phyloP scores from a whole-genome alignment of 2,888 invertebrate species.

The Tetragnatha montana region DNA sequence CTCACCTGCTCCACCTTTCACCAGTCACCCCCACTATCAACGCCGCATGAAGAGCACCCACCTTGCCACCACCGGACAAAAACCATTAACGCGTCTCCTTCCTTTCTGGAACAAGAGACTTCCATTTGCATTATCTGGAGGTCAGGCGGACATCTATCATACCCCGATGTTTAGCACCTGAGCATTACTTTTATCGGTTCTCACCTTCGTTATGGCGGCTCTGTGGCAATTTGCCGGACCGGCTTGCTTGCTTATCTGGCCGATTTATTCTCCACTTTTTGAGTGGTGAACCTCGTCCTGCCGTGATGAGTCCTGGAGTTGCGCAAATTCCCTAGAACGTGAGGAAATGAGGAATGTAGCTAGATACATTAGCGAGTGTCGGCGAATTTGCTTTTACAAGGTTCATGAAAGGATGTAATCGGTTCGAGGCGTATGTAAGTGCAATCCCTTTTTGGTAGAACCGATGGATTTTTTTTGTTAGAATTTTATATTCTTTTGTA shows the following conservation, averaged over 20 bases:
- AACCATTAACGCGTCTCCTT: constrained; percentile 8
- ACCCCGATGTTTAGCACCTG: constrained; percentile 34
- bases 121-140: constrained; percentile 50
- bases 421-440: no score
- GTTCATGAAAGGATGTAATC: no score
- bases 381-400: no score
- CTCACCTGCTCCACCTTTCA: not conserved
- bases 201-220: constrained; percentile 7
- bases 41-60: not conserved
- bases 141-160: constrained; percentile 8
- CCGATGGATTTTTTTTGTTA: no score
- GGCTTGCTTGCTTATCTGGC: constrained; percentile 3
- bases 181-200: constrained; percentile 18
- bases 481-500: no score
- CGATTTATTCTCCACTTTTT: not conserved
- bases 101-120: constrained; percentile 25
- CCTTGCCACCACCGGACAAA: not conserved
- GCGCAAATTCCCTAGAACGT: not conserved
- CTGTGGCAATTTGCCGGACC: constrained; percentile 11
- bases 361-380: no score
- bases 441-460: no score
- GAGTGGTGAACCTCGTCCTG: not conserved
- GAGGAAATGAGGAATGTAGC: no score
- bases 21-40: not conserved
- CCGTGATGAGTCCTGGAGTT: not conserved